Evolutionary conservation across 2,888 invertebrate genomes (phyloP).

Genomic region (Chrysina gloriosa): DNA sequence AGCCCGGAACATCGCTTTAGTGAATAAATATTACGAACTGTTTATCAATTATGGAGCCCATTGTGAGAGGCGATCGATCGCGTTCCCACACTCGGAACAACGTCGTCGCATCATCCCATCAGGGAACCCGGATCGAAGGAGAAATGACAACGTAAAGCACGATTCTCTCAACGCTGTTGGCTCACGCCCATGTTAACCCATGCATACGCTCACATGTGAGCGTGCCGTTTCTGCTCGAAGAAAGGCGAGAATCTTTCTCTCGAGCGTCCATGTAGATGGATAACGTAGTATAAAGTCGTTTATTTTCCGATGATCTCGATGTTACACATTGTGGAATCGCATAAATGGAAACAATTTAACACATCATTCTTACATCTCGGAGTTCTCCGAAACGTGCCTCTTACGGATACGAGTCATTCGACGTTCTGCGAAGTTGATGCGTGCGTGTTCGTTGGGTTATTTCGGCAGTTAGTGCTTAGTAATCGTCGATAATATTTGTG

Average conservation of each 20-base stretch:
- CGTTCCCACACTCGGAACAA: conserved; percentile 26
- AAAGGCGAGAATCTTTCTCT: no score
- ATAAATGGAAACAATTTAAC: no score
- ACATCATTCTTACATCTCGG: no score
- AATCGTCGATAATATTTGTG: no score
- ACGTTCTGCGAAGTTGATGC: no score
- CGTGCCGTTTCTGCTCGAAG: no score
- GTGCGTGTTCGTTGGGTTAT: no score
- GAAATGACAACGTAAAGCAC: conserved; percentile 37
- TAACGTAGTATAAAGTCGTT: neutral
- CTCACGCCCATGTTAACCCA: conserved; percentile 31
- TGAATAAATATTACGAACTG: neutral
- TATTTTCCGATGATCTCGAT: conserved; percentile 6
- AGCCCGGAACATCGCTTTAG: neutral
- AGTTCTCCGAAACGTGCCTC: no score
- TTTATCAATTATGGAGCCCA: conserved; percentile 13
- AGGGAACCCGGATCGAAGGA: conserved; percentile 48
- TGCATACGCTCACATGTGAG: neutral
- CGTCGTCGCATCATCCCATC: no score
- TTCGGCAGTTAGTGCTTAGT: no score
- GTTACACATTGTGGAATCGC: no score
- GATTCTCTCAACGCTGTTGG: conserved; percentile 26
- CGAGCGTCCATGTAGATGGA: neutral
- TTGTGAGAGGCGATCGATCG: neutral
- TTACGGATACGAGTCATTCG: no score